These are phyloP conservation scores for Antedon mediterranea DNA, from an alignment of 53 echinoderm and acorn worm genomes.

Conservation along the genomic window DNA sequence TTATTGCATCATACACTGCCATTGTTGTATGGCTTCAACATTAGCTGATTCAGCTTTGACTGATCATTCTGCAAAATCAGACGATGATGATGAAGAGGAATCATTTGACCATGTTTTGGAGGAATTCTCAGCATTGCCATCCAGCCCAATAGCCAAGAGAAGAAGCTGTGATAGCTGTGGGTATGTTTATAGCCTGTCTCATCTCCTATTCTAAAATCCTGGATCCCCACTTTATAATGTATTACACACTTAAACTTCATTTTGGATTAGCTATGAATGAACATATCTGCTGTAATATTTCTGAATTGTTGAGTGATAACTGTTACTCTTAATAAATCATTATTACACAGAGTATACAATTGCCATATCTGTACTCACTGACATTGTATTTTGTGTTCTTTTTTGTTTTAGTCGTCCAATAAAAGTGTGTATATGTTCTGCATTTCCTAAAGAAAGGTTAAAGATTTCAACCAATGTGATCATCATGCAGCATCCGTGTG, in stretches of 20 bases:
- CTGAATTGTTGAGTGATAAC: too few species aligned
- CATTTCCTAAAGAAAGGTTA: conserved; percentile 45
- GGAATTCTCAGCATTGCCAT: background rate
- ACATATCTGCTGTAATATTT: too few species aligned
- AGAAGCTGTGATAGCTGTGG: background rate
- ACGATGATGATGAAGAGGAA: background rate
- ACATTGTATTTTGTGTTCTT: background rate
- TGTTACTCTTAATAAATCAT: too few species aligned
- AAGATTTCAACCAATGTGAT: conserved; percentile 42
- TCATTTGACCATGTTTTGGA: background rate
- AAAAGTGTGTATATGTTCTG: conserved; percentile 70
- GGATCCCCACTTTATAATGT: too few species aligned
- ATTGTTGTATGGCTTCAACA: background rate
- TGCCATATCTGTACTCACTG: too few species aligned
- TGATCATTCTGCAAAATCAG: background rate
- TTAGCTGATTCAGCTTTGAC: background rate
- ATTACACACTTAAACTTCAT: too few species aligned
- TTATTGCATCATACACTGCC: too few species aligned
- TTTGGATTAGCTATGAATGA: too few species aligned
- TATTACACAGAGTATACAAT: too few species aligned
- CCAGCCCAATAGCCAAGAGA: background rate
- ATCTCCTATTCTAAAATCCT: too few species aligned
- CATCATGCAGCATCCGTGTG: conserved; percentile 78
- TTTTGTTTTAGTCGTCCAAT: conserved; percentile 44
- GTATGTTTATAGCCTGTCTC: background rate